These are phyloP conservation scores for Bovichtus variegatus DNA, from an alignment of 2,797 vertebrate genomes.

Conservation along the genomic window DNA sequence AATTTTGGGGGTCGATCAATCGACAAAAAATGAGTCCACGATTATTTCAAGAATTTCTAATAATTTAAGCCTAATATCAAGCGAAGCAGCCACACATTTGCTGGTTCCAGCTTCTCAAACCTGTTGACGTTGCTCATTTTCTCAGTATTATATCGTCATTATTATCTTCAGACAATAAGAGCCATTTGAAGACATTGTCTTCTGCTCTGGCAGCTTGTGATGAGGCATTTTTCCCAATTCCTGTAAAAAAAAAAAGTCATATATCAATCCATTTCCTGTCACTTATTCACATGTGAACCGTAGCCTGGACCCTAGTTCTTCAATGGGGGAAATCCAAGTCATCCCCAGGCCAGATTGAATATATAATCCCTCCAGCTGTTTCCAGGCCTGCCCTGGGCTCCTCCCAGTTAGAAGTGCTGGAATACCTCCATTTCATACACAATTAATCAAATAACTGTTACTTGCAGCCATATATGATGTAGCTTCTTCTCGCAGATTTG, in stretches of 20 bases:
- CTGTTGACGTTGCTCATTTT: not conserved
- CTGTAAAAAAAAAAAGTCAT: too few species aligned
- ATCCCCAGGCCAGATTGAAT: not conserved
- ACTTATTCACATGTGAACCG: not conserved
- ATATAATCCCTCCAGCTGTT: not conserved
- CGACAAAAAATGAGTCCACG: too few species aligned
- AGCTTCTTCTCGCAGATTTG: not conserved
- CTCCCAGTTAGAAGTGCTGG: not conserved
- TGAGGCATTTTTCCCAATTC: too few species aligned
- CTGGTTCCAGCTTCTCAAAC: not conserved
- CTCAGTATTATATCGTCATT: not conserved
- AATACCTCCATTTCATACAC: not conserved
- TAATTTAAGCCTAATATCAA: too few species aligned
- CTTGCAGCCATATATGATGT: not conserved
- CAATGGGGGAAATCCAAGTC: not conserved
- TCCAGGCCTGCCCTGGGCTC: not conserved
- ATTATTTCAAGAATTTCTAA: too few species aligned
- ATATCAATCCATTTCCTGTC: not conserved
- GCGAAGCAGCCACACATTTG: not conserved
- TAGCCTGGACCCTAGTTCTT: not conserved
- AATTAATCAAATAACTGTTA: not conserved
- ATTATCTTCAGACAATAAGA: too few species aligned
- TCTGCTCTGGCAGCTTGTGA: not conserved
- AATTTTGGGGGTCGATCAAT: too few species aligned
- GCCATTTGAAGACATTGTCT: too few species aligned